phyloP scores from a whole-genome alignment of 2,888 invertebrate species.

The Scelioninae gen. 1 region DNA sequence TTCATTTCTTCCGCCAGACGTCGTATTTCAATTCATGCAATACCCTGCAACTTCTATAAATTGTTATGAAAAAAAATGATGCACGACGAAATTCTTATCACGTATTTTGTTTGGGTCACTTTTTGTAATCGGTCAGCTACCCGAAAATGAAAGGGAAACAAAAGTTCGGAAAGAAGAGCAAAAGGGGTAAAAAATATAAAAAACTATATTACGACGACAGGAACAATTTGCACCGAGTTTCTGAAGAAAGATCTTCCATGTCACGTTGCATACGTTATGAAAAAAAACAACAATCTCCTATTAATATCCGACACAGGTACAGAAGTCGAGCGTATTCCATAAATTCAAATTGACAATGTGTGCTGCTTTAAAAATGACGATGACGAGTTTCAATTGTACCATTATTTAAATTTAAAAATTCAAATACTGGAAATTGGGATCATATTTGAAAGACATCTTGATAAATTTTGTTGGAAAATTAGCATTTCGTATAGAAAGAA shows the following conservation, averaged over 20 bases:
- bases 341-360: slow-evolving; percentile 28
- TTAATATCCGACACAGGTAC: slow-evolving; percentile 52
- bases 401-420: background rate
- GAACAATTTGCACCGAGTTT: slow-evolving; percentile 8
- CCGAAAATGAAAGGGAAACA: background rate
- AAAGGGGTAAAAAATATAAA: slow-evolving; percentile 6
- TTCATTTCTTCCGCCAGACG: slow-evolving; percentile 26
- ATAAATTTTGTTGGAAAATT: too few relatives aligned
- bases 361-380: slow-evolving; percentile 11
- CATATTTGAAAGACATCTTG: too few relatives aligned
- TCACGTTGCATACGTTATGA: slow-evolving; percentile 45
- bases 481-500: too few relatives aligned
- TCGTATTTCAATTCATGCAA: slow-evolving; percentile 29
- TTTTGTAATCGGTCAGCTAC: slow-evolving; percentile 5
- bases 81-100: slow-evolving; percentile 31
- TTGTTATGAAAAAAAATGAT: slow-evolving; percentile 20
- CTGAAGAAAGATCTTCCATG: slow-evolving; percentile 47
- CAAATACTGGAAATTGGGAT: too few relatives aligned
- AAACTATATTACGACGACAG: slow-evolving; percentile 7
- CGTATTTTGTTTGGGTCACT: slow-evolving; percentile 19
- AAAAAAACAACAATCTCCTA: slow-evolving; percentile 54
- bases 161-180: background rate
- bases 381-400: background rate
- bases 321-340: slow-evolving; percentile 28
- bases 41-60: slow-evolving; percentile 10